Evolutionary conservation across 2,888 invertebrate species (phyloP).

Genomic region (Caenorhabditis drosophilae): DNA sequence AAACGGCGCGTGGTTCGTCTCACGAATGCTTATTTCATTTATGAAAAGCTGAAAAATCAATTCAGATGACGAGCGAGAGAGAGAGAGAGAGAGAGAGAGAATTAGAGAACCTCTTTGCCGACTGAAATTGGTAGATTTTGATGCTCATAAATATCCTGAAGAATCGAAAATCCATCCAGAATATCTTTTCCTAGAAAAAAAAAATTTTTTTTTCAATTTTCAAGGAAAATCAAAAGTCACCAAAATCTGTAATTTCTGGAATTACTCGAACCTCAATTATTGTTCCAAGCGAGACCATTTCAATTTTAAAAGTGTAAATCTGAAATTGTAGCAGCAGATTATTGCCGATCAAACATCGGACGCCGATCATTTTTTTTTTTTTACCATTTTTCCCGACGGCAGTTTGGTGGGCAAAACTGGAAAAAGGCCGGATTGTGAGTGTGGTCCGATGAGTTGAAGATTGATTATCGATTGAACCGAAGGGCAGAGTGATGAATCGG

Average conservation of each 20-base stretch:
- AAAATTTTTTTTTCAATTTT: too few species aligned
- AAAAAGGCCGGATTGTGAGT: constrained; percentile 41
- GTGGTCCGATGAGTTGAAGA: constrained; percentile 12
- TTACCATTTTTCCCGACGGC: constrained; percentile 22
- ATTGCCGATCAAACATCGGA: background rate
- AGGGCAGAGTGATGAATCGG: constrained; percentile 13
- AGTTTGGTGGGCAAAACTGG: constrained; percentile 24
- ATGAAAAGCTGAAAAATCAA: constrained; percentile 37
- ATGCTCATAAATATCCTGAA: constrained; percentile 2
- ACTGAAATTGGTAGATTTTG: too few species aligned
- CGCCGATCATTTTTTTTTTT: too few species aligned
- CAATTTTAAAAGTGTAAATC: constrained; percentile 59
- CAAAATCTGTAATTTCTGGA: constrained; percentile 7
- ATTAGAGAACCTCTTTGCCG: too few species aligned
- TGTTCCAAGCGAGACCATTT: constrained; percentile 54
- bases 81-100: too few species aligned
- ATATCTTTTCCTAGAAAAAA: too few species aligned
- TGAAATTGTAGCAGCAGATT: constrained; percentile 19
- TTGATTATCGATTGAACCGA: background rate
- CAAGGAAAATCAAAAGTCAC: too few species aligned
- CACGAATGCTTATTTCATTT: constrained; percentile 42
- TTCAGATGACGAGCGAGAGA: too few species aligned
- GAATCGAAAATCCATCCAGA: background rate
- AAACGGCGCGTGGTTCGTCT: constrained; percentile 61
- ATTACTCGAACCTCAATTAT: constrained; percentile 30